Evolutionary conservation across 2,797 vertebrate genomes (phyloP).

Genomic region (Capromys pilorides): DNA sequence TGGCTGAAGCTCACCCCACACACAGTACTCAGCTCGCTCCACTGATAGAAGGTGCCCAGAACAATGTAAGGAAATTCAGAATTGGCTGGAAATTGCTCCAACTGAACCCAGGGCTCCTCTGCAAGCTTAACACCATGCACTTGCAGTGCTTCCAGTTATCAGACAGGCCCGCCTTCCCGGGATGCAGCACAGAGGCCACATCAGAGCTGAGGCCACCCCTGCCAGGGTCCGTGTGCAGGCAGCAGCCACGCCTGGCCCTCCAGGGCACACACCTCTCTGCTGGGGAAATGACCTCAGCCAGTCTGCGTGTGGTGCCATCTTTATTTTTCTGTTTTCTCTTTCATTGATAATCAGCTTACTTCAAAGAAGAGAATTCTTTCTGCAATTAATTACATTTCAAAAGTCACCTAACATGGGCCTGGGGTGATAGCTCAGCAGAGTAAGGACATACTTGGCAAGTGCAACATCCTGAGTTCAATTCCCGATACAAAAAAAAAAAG

Average conservation of each 20-base stretch:
- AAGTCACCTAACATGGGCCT: background rate
- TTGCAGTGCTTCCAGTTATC: background rate
- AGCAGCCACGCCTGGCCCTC: too few relatives aligned
- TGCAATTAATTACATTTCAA: background rate
- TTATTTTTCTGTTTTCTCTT: background rate
- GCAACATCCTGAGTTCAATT: too few relatives aligned
- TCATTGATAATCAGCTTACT: background rate
- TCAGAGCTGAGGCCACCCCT: background rate
- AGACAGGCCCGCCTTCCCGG: too few relatives aligned
- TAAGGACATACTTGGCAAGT: too few relatives aligned
- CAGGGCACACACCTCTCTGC: background rate
- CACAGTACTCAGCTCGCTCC: background rate
- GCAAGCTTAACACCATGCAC: background rate
- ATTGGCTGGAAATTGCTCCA: background rate
- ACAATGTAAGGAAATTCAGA: background rate
- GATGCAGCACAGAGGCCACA: fast-evolving
- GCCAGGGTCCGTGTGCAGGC: fast-evolving
- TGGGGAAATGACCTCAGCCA: background rate
- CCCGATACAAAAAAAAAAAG: too few relatives aligned
- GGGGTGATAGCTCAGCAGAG: too few relatives aligned
- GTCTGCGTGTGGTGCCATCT: background rate
- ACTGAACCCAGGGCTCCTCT: fast-evolving
- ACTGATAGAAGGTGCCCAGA: background rate
- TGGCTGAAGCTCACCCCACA: background rate
- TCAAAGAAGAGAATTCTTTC: background rate